Percentiles rank a stretch among this genome's conserved stretches.
Evolutionary conservation across 2,797 vertebrate species (phyloP).

Genomic region (Cuniculus paca): DNA sequence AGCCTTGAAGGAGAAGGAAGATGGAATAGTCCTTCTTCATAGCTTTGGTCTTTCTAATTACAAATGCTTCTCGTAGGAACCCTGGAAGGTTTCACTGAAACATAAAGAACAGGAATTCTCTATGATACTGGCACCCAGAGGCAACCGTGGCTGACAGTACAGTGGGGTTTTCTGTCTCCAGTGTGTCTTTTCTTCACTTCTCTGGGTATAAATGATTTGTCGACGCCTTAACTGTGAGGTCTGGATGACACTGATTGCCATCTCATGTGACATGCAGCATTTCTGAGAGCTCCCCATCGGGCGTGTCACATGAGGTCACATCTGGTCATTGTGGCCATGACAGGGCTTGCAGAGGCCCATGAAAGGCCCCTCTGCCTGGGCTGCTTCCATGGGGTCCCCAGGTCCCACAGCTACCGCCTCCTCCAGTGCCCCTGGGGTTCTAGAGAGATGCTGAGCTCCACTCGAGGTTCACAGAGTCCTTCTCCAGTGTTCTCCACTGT

Average conservation of each 20-base stretch:
- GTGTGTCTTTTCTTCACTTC: not conserved
- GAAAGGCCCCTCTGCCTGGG: not conserved
- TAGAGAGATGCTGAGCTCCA: not conserved
- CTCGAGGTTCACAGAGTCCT: not conserved
- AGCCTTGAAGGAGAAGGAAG: not conserved
- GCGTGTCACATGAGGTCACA: not conserved
- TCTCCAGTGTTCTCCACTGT: not conserved
- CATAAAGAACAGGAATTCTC: slow-evolving; percentile 26
- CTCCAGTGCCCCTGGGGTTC: not conserved
- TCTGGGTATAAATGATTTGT: not conserved
- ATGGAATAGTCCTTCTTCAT: not conserved
- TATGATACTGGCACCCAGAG: not conserved
- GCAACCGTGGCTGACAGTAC: not conserved
- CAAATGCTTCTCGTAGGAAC: slow-evolving; percentile 10
- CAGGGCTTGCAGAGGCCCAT: not conserved
- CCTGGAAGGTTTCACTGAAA: slow-evolving; percentile 36
- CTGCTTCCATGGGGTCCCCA: not conserved
- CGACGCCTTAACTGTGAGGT: not conserved
- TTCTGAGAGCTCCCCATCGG: not conserved
- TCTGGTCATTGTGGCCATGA: not conserved
- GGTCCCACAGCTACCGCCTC: not conserved
- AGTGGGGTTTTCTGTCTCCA: not conserved
- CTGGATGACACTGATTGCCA: not conserved
- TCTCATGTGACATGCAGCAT: not conserved
- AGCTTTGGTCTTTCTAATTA: slow-evolving; percentile 56